These are phyloP conservation scores for Spilogale gracilis DNA, from an alignment of 2,113 vertebrate genomes.

Conservation along the genomic window DNA sequence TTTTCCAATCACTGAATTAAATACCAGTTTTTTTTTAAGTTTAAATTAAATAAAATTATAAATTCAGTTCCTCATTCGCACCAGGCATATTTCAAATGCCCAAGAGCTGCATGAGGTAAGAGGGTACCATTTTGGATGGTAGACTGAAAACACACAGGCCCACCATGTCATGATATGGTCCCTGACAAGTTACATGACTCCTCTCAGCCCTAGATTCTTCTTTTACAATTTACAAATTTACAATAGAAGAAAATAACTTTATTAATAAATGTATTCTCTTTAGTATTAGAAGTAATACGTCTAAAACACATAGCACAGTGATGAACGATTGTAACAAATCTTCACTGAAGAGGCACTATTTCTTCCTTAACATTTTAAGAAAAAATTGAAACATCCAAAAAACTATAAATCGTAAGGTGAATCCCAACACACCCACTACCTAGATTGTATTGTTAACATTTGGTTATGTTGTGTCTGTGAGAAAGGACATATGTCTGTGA, in stretches of 20 bases:
- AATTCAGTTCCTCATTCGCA: not conserved
- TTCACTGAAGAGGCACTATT: not conserved
- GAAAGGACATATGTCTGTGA: not conserved
- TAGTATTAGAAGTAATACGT: not conserved
- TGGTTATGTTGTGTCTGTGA: not conserved
- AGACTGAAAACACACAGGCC: not conserved
- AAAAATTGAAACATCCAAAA: not conserved
- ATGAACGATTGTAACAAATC: not conserved
- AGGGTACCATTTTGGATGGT: too few relatives aligned
- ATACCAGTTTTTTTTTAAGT: not conserved
- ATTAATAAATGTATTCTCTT: not conserved
- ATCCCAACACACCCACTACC: not conserved
- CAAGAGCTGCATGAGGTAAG: not conserved
- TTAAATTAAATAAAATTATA: slow-evolving; percentile 45
- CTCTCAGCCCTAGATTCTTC: not conserved
- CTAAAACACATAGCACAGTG: not conserved
- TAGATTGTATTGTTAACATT: not conserved
- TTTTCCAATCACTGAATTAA: slow-evolving; percentile 1
- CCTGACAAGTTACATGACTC: not conserved
- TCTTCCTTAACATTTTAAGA: not conserved
- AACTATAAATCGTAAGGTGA: not conserved
- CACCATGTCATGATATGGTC: not conserved
- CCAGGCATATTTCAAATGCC: not conserved
- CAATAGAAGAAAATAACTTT: not conserved
- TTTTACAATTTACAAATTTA: not conserved